phyloP scores from a whole-genome alignment of 2,888 invertebrate species.

The Chymomyza fuscimana region DNA sequence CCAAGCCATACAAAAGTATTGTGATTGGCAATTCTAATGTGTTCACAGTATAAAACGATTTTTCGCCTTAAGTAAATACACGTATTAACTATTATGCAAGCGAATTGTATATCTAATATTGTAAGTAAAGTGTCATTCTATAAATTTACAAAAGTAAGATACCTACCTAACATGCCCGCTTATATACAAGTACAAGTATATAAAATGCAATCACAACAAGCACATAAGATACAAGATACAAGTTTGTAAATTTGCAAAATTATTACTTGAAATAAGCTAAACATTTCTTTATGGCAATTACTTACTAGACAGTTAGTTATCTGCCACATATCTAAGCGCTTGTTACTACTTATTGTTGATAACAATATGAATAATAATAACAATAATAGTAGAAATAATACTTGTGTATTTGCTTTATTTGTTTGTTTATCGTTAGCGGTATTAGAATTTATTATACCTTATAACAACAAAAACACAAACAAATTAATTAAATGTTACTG shows the following conservation, averaged over 20 bases:
- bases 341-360: background rate
- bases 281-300: background rate
- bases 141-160: background rate
- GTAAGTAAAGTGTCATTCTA: background rate
- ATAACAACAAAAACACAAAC: conserved; percentile 11
- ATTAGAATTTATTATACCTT: background rate
- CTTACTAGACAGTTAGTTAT: too few relatives aligned
- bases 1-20: background rate
- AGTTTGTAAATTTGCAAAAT: too few relatives aligned
- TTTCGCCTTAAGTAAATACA: background rate
- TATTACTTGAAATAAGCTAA: too few relatives aligned
- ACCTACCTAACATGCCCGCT: too few relatives aligned
- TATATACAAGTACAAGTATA: background rate
- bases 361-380: background rate
- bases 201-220: background rate
- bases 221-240: background rate
- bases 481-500: conserved; percentile 3
- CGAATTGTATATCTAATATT: background rate
- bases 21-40: background rate
- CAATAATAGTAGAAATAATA: background rate
- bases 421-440: conserved; percentile 4
- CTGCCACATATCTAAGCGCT: too few relatives aligned
- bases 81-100: background rate
- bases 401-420: background rate
- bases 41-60: background rate